Percentiles rank a stretch among this genome's conserved stretches.
phyloP scores from a whole-genome alignment of 2,888 invertebrate species.

The Drymonia ruficornis region DNA sequence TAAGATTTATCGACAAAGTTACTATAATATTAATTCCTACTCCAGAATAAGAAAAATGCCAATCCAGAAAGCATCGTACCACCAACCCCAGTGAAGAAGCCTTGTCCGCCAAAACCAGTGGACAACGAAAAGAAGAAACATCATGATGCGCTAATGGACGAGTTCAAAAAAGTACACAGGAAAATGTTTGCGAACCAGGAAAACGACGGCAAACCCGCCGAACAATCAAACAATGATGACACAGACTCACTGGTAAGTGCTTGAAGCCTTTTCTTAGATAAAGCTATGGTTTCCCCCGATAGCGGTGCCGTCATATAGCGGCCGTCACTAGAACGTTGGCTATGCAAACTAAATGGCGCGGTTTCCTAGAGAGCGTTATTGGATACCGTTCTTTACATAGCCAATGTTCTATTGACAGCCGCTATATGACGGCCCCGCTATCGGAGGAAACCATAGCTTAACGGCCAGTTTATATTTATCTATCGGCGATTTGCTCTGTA shows the following conservation, averaged over 20 bases:
- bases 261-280: background rate
- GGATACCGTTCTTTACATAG: no score
- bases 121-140: slow-evolving; percentile 87
- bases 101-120: slow-evolving; percentile 66
- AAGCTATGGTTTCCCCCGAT: no score
- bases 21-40: slow-evolving; percentile 4
- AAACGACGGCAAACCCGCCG: slow-evolving; percentile 31
- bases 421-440: no score
- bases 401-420: no score
- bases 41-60: slow-evolving; percentile 66
- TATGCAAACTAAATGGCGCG: no score
- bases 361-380: no score
- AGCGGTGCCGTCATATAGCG: no score
- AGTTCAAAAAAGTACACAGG: slow-evolving; percentile 94
- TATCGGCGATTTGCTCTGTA: no score
- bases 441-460: no score
- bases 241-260: slow-evolving; percentile 56
- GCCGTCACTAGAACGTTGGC: no score
- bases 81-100: slow-evolving; percentile 59
- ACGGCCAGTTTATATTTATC: no score
- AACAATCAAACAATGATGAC: slow-evolving; percentile 24
- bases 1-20: background rate
- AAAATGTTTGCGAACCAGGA: slow-evolving; percentile 90
- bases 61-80: slow-evolving; percentile 49
- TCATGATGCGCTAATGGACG: slow-evolving; percentile 93